Evolutionary conservation across 2,888 invertebrate genomes (phyloP).

Genomic region (Drosophila villosipedis): DNA sequence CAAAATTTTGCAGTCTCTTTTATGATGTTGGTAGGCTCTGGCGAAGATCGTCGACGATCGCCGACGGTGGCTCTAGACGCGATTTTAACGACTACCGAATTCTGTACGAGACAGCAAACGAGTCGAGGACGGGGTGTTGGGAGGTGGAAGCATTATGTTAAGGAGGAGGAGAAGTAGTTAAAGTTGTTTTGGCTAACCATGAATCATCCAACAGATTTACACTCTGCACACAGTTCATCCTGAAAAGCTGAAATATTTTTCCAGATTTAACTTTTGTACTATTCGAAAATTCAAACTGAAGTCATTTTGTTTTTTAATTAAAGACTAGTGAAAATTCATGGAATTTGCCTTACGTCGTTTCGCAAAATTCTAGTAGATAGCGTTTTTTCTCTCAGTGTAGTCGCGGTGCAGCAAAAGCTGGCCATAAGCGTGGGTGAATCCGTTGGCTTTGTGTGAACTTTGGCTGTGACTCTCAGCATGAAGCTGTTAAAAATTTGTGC

Average conservation of each 20-base stretch:
- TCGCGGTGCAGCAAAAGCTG: conserved; percentile 7
- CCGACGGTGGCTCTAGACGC: conserved; percentile 48
- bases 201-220: conserved; percentile 32
- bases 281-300: not conserved
- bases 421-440: conserved; percentile 62
- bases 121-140: not conserved
- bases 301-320: not conserved
- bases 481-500: conserved; percentile 74
- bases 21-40: conserved; percentile 54
- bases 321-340: not conserved
- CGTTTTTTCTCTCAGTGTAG: not conserved
- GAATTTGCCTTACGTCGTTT: not conserved
- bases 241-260: not conserved
- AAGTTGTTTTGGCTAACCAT: conserved; percentile 25
- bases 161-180: conserved; percentile 19
- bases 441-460: conserved; percentile 34
- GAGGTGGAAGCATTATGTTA: not conserved
- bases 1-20: conserved; percentile 63
- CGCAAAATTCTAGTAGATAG: not conserved
- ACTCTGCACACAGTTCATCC: not conserved
- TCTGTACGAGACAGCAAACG: conserved; percentile 31
- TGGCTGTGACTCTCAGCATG: conserved; percentile 56
- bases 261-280: not conserved
- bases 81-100: conserved; percentile 76
- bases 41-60: conserved; percentile 50